phyloP scores from a whole-genome alignment of 1,140 invertebrate genomes.

The Caenorhabditis brenneri region DNA sequence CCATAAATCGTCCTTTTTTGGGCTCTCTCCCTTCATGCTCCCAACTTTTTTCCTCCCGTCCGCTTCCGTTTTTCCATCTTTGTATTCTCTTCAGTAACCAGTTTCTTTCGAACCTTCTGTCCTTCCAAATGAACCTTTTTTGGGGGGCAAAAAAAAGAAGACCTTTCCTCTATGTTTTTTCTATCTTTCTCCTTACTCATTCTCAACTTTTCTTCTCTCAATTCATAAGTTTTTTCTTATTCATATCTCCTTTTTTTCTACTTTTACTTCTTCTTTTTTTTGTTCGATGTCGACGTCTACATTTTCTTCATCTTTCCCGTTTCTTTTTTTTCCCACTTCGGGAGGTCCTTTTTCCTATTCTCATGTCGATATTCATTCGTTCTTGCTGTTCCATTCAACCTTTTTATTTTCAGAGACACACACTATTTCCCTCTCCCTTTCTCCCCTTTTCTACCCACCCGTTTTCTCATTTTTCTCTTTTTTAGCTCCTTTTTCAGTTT shows the following conservation, averaged over 20 bases:
- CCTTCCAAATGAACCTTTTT: constrained; percentile 32
- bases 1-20: constrained; percentile 42
- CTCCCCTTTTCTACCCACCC: background rate
- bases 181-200: background rate
- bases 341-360: constrained; percentile 30
- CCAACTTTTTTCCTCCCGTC: constrained; percentile 27
- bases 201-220: constrained; percentile 38
- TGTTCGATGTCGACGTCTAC: background rate
- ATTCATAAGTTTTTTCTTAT: constrained; percentile 43
- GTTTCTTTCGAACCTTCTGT: background rate
- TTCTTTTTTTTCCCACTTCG: background rate
- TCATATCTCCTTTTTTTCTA: constrained; percentile 17
- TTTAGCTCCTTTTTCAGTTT: background rate
- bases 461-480: background rate
- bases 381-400: constrained; percentile 32
- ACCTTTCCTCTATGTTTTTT: background rate
- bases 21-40: constrained; percentile 2
- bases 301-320: background rate
- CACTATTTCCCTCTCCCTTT: background rate
- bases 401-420: constrained; percentile 8
- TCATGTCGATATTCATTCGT: constrained; percentile 31
- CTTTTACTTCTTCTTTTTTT: background rate
- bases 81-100: background rate
- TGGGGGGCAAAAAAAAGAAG: background rate
- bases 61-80: constrained; percentile 25